A percentile compares a stretch with the other conserved stretches of the same genome.
phyloP scores from a whole-genome alignment of 2,113 vertebrate species.

The Corythaeola cristata region DNA sequence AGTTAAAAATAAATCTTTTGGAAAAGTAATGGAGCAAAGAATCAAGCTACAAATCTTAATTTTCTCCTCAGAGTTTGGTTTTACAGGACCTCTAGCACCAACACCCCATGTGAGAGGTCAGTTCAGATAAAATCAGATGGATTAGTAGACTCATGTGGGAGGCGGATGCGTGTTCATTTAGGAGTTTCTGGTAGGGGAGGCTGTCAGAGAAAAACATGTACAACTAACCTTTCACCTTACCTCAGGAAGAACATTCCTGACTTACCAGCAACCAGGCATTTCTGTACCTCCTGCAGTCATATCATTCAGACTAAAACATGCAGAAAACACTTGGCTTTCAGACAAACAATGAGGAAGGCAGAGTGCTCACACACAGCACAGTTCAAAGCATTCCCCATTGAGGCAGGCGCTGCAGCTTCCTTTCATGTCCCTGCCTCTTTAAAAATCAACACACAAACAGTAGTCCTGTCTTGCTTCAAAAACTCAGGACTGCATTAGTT shows the following conservation, averaged over 20 bases:
- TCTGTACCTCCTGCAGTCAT: neutral
- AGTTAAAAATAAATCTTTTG: neutral
- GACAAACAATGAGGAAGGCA: neutral
- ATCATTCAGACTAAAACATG: neutral
- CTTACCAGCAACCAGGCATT: neutral
- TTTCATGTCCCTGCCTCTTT: neutral
- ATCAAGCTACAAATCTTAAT: neutral
- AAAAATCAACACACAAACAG: conserved; percentile 1
- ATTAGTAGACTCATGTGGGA: neutral
- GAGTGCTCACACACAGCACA: neutral
- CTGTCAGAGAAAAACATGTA: neutral
- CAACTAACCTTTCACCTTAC: conserved; percentile 1
- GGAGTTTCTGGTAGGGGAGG: neutral
- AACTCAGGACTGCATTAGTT: neutral
- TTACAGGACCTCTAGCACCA: neutral
- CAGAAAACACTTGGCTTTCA: conserved; percentile 7
- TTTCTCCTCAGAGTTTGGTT: neutral
- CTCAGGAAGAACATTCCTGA: neutral
- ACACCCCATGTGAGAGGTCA: neutral
- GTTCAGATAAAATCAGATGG: neutral
- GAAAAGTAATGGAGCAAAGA: neutral
- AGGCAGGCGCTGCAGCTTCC: neutral
- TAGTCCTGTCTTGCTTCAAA: neutral
- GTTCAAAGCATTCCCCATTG: neutral
- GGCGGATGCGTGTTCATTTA: neutral